Conservation (phyloP, 2,113 vertebrate genomes). For the Lophius piscatorius region DNA sequence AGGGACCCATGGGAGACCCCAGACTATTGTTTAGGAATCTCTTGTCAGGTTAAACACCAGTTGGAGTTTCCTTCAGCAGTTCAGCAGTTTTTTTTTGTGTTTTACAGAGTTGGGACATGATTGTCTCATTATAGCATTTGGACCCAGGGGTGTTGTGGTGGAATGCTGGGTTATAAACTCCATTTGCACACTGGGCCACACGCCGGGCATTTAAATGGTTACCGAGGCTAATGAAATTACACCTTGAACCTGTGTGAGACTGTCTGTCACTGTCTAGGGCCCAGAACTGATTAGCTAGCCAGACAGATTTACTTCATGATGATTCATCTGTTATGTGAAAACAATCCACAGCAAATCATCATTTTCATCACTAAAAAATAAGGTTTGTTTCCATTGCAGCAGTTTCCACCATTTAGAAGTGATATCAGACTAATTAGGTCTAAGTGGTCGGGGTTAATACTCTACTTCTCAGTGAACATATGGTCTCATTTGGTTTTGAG, state of each 20-base stretch:
- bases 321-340: slow-evolving; percentile 14
- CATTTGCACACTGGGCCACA: slow-evolving; percentile 77
- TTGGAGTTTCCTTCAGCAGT: slow-evolving; percentile 46
- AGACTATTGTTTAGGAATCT: slow-evolving; percentile 28
- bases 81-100: slow-evolving; percentile 22
- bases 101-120: slow-evolving; percentile 61
- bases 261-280: slow-evolving; percentile 46
- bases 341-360: background rate
- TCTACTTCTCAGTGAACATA: slow-evolving; percentile 43
- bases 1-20: slow-evolving; percentile 19
- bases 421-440: slow-evolving; percentile 2
- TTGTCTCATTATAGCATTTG: slow-evolving; percentile 64
- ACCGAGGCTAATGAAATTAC: slow-evolving; percentile 74
- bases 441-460: slow-evolving; percentile 25
- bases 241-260: slow-evolving; percentile 44
- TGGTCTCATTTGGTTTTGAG: slow-evolving; percentile 35
- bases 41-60: slow-evolving; percentile 38
- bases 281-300: slow-evolving; percentile 22
- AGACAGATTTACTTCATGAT: slow-evolving; percentile 26
- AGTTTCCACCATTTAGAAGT: too few species aligned
- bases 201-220: slow-evolving; percentile 72
- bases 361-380: background rate
- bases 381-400: background rate
- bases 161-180: slow-evolving; percentile 77
- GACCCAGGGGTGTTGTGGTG: slow-evolving; percentile 64